Conservation (phyloP, 2,888 invertebrate species). For the Maniola hyperantus region DNA sequence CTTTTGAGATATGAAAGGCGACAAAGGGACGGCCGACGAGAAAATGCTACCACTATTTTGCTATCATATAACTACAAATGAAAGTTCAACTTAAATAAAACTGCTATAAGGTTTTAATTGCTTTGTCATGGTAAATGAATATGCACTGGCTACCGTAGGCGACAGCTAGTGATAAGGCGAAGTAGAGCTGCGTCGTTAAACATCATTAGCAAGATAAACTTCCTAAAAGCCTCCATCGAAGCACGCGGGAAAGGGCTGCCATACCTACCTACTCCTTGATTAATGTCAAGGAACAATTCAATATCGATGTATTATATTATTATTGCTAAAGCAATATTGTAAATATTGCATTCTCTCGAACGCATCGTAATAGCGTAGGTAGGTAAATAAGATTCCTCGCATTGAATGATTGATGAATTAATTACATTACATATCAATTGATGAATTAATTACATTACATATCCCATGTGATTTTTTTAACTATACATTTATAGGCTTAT, state of each 20-base stretch:
- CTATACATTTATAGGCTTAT: too few species aligned
- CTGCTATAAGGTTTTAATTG: conserved; percentile 46
- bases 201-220: conserved; percentile 80
- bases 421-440: too few species aligned
- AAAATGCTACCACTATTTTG: conserved; percentile 54
- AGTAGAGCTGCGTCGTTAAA: conserved; percentile 73
- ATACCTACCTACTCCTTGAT: conserved; percentile 55
- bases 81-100: conserved; percentile 49
- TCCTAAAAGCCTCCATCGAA: conserved; percentile 67
- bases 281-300: conserved; percentile 48
- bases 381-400: conserved; percentile 2
- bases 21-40: conserved; percentile 63
- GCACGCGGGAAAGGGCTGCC: conserved; percentile 61
- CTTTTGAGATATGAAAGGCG: conserved; percentile 69
- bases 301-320: conserved; percentile 30
- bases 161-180: conserved; percentile 66
- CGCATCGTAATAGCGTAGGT: not conserved
- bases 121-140: conserved; percentile 43
- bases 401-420: not conserved
- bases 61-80: conserved; percentile 37
- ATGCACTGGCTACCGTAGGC: conserved; percentile 73
- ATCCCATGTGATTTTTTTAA: not conserved
- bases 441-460: too few species aligned
- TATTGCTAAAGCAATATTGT: not conserved
- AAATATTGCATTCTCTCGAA: not conserved